Evolutionary conservation across 2,113 vertebrate species (phyloP).

Genomic region (Cynocephalus volans): DNA sequence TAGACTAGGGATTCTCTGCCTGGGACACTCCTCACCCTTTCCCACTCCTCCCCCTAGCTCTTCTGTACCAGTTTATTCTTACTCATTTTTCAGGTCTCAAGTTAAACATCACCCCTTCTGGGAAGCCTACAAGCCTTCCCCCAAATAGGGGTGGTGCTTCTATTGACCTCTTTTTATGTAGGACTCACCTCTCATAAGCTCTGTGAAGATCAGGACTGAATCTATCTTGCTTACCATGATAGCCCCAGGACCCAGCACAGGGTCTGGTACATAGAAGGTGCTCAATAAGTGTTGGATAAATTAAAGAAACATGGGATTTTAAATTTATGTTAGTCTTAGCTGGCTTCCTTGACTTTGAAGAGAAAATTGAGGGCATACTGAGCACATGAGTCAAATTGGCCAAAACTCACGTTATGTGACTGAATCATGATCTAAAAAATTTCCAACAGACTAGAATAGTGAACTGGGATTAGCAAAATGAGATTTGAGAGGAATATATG

Average conservation of each 20-base stretch:
- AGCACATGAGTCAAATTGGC: neutral
- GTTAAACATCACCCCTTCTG: neutral
- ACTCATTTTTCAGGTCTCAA: neutral
- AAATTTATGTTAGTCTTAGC: neutral
- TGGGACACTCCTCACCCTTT: accelerated
- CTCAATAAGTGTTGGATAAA: neutral
- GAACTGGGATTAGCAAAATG: neutral
- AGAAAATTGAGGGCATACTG: neutral
- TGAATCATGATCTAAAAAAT: neutral
- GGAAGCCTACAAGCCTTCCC: neutral
- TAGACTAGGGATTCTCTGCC: neutral
- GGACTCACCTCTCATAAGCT: neutral
- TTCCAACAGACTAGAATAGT: neutral
- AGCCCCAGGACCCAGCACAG: neutral
- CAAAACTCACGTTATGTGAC: neutral
- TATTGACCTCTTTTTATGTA: neutral
- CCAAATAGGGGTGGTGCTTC: neutral
- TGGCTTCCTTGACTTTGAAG: neutral
- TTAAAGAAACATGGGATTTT: neutral
- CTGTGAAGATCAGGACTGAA: neutral
- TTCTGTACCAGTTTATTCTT: neutral
- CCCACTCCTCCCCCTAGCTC: neutral
- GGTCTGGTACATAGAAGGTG: neutral
- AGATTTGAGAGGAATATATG: neutral
- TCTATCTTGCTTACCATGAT: neutral